Base-by-base conservation (phyloP, 2,113 vertebrate species). In the Sigmodon hispidus region DNA sequence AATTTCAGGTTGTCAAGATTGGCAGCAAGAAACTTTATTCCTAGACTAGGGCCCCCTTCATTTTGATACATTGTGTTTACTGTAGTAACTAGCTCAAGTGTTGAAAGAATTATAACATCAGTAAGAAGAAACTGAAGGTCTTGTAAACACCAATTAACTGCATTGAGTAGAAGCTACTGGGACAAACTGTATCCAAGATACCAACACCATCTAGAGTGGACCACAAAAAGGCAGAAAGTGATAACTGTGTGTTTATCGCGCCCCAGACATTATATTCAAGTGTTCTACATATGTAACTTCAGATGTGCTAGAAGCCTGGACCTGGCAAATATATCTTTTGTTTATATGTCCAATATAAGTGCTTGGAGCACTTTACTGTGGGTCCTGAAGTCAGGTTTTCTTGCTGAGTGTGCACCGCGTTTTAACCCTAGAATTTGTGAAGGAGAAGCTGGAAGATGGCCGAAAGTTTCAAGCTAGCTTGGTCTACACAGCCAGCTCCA, bases 121-220 rank as follows among this genome's bases (percentile, higher is more conserved):
- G 34, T 72, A 91, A 83, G 50, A 93, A 15, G 31, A 89, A 94
- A 94, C 24, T 12, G 22, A 73, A 83, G 17, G 75, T n/a, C 87
- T 70, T 76, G 31, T 88, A 83, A 89, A 36, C 3, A 59, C 29
- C 31, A 76, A 34, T 48, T 79, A 85, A 59, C 84, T 96, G 75
- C 75, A 91, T 97, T 93, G 90, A 87, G 89, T 88, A 79, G 13
- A 93, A 76, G 63, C 34, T 96, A 67, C 69, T 75, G 15, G 52
- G 69, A 81, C 81, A 95, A 76, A 89, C 86, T 63, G 89, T 76
- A 83, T 52, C 34, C n/a, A 83, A n/a, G 43, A 55, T 83, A 65
- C 31, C 16, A 43, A 87, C 5, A 85, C 31, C 67, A 79, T 55
- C 87, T 85, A 89, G 43, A 26, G 34, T 12, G 61, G 73, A 76